Conservation (phyloP, 2,797 vertebrate species). For the Poecilia wingei region DNA sequence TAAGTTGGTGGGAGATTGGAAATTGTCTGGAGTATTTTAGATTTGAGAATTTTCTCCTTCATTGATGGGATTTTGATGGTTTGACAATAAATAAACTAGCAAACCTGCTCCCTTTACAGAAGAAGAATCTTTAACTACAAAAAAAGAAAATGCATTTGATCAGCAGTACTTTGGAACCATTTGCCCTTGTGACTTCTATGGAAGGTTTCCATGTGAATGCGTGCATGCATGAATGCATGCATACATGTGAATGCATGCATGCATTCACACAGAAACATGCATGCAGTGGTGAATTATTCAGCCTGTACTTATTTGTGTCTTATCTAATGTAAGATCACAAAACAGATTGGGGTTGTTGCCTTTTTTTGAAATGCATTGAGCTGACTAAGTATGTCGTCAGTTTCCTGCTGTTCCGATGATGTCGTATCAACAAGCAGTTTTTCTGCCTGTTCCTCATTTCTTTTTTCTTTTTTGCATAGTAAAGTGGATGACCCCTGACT, state of each 20-base stretch:
- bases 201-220: not conserved
- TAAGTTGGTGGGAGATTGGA: not conserved
- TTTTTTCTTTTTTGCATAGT: not conserved
- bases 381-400: not conserved
- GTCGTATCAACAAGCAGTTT: not conserved
- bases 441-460: constrained; percentile 18
- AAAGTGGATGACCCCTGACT: not conserved
- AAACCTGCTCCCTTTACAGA: not conserved
- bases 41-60: not conserved
- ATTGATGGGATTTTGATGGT: not conserved
- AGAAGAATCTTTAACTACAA: not conserved
- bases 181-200: not conserved
- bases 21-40: not conserved
- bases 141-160: not conserved
- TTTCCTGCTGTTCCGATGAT: constrained; percentile 7
- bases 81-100: not conserved
- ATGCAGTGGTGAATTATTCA: not conserved
- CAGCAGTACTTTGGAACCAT: not conserved
- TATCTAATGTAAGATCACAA: not conserved
- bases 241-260: not conserved
- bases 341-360: not conserved
- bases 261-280: too few relatives aligned
- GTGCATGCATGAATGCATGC: not conserved
- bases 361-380: not conserved
- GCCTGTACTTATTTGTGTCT: not conserved